Conservation (phyloP, 2,888 invertebrate genomes). For the Chouioia cunea region DNA sequence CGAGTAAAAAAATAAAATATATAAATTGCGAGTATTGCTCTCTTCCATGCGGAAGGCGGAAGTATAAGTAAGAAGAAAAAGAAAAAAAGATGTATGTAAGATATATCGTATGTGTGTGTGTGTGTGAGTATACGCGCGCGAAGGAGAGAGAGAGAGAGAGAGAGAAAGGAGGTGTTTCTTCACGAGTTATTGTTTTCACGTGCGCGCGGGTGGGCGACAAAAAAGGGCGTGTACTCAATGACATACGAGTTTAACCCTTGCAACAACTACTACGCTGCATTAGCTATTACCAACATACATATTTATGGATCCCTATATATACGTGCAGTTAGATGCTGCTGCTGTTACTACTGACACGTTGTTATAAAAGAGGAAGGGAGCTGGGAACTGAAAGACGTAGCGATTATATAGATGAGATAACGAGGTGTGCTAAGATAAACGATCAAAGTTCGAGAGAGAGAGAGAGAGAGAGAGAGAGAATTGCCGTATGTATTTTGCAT, state of each 20-base stretch:
- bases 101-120: too few relatives aligned
- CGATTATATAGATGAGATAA: slow-evolving; percentile 16
- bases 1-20: too few relatives aligned
- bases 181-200: slow-evolving; percentile 17
- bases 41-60: too few relatives aligned
- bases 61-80: too few relatives aligned
- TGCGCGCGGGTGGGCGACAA: slow-evolving; percentile 30
- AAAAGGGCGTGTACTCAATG: slow-evolving; percentile 36
- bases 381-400: not conserved
- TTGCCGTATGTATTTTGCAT: slow-evolving; percentile 32
- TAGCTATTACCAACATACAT: slow-evolving; percentile 47
- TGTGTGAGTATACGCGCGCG: too few relatives aligned
- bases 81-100: too few relatives aligned
- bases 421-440: slow-evolving; percentile 48
- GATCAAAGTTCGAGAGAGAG: slow-evolving; percentile 48
- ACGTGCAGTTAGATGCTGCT: slow-evolving; percentile 30
- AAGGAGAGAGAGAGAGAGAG: not conserved
- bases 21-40: too few relatives aligned
- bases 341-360: not conserved
- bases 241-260: slow-evolving; percentile 30
- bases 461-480: slow-evolving; percentile 41
- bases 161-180: slow-evolving; percentile 19
- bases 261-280: not conserved
- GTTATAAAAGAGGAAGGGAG: slow-evolving; percentile 29
- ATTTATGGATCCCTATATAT: slow-evolving; percentile 57